Base-by-base conservation (phyloP, 2,797 vertebrate species). In the Ambastaia sidthimunki region DNA sequence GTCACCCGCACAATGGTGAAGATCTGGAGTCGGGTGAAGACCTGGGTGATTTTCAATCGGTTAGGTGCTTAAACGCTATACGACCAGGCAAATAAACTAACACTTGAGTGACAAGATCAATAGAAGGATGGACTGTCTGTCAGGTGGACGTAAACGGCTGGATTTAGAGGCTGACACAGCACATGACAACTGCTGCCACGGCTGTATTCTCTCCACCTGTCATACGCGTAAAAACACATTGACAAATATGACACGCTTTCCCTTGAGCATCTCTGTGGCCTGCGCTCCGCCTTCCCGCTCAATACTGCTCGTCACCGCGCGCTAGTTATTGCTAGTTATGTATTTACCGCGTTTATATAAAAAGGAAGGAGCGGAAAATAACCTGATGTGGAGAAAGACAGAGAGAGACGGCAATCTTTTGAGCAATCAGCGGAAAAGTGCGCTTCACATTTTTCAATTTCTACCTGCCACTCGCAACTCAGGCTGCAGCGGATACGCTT, bases 361-460 rank as follows among this genome's bases (percentile, higher is more conserved):
- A 85, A 85, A 81, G 81, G 78, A 85, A 80, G 79, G 71, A 75
- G 82, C 68, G 50, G 80, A 80, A 86, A 84, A 80, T 0, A 0
- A 78, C 80, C 80, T 48, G 44, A 44, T 0, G 1, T 69, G 28
- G 16, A 23, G 80, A 47, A 85, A 78, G 31, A 65, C 62, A 37
- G 86, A 84, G 82, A 69, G 79, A 67, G 82, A 85, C 55, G 31
- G 81, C 86, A 87, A 90, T 89, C n/a, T 86, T 86, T 80, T 63
- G 80, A 78, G 86, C 85, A 88, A 89, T 89, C 86, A 86, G 76
- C 80, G 81, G 81, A 83, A 89, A 86, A 86, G 85, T 81, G 84
- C 62, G 83, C 76, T 86, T 88, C 85, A 84, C 87, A 89, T 88
- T 89, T 88, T 86, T 86, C 87, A 89, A 88, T 89, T 86, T 89